Percentiles rank a stretch among this genome's conserved stretches.
Evolutionary conservation across 1,140 invertebrate species (phyloP).

Genomic region (Drosophila pseudoananassae): DNA sequence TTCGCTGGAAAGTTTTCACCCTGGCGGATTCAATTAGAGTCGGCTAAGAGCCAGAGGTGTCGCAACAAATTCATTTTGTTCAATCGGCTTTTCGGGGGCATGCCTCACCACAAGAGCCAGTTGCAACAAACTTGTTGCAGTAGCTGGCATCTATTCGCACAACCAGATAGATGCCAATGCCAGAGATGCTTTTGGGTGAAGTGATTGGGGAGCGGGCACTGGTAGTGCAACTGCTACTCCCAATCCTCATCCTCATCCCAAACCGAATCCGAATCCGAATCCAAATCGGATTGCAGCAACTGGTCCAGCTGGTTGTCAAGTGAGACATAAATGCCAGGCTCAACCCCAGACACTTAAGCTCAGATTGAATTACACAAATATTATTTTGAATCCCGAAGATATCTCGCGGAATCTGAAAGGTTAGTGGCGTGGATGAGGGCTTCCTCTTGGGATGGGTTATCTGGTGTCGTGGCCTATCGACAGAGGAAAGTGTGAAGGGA

Average conservation of each 20-base stretch:
- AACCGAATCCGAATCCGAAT: constrained; percentile 11
- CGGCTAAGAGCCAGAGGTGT: constrained; percentile 4
- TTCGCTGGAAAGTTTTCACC: neutral
- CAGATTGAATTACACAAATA: neutral
- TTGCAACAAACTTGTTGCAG: constrained; percentile 43
- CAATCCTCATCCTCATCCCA: constrained; percentile 14
- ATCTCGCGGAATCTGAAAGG: neutral
- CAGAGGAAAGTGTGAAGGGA: neutral
- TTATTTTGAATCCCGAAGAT: neutral
- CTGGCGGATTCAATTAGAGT: no score
- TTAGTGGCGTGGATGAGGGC: neutral
- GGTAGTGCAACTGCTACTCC: constrained; percentile 2
- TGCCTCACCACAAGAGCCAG: constrained; percentile 42
- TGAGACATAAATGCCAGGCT: constrained; percentile 39
- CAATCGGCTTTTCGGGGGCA: constrained; percentile 13
- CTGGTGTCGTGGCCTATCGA: neutral
- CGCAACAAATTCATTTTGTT: constrained; percentile 29
- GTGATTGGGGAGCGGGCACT: neutral
- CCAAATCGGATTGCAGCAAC: constrained; percentile 14
- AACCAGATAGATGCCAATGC: constrained; percentile 31
- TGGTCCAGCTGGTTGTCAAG: constrained; percentile 47
- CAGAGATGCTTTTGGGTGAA: constrained; percentile 50
- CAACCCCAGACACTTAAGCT: neutral
- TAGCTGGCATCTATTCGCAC: neutral
- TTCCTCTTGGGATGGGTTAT: no score